Evolutionary conservation across 1,140 invertebrate genomes (phyloP).

Genomic region (Aplysia californica): DNA sequence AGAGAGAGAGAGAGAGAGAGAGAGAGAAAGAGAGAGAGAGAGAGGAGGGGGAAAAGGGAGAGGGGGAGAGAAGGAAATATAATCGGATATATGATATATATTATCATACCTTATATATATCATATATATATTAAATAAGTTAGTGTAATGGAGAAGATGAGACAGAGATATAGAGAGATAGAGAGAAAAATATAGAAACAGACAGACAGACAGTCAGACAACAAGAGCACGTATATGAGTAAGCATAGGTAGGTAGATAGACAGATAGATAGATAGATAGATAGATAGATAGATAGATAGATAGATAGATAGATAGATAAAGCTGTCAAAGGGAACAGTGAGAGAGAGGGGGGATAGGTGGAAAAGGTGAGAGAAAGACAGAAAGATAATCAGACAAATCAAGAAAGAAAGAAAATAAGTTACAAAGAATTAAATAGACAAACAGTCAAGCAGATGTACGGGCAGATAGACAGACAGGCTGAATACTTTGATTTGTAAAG

Average conservation of each 20-base stretch:
- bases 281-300: neutral
- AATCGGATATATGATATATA: neutral
- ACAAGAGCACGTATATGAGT: too few relatives aligned
- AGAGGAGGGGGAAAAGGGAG: neutral
- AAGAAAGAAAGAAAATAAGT: neutral
- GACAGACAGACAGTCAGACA: too few relatives aligned
- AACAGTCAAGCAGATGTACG: neutral
- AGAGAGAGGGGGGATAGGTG: neutral
- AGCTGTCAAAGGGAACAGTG: neutral
- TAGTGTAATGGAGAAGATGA: too few relatives aligned
- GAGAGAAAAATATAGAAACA: too few relatives aligned
- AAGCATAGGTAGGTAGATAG: too few relatives aligned
- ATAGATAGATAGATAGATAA: neutral
- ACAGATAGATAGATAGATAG: too few relatives aligned
- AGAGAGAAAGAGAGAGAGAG: too few relatives aligned
- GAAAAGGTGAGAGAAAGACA: neutral
- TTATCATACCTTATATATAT: neutral
- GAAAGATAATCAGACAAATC: neutral
- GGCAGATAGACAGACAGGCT: conserved; percentile 3
- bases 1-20: neutral
- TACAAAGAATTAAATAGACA: neutral
- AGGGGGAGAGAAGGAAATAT: neutral
- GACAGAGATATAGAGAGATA: too few relatives aligned
- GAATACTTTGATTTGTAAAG: conserved; percentile 10
- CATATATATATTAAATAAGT: too few relatives aligned